A percentile compares a stretch with the other conserved stretches of the same genome.
Evolutionary conservation across 2,797 vertebrate species (phyloP).

Genomic region (Clarias pachynema): DNA sequence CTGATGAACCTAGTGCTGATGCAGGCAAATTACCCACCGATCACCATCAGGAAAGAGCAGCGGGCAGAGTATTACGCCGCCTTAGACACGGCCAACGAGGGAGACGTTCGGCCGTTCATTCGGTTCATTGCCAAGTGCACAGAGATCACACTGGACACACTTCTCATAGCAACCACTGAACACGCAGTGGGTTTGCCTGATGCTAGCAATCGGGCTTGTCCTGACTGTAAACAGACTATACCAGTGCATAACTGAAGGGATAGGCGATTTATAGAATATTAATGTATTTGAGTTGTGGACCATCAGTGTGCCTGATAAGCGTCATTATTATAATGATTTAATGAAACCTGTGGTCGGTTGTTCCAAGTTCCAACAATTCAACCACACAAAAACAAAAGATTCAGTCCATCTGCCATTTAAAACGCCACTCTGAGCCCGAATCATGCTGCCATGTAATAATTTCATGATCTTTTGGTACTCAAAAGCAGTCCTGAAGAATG

Average conservation of each 20-base stretch:
- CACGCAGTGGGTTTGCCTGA: conserved; percentile 88
- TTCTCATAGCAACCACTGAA: conserved; percentile 91
- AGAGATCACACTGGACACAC: conserved; percentile 91
- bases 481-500: neutral
- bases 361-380: neutral
- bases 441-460: conserved; percentile 2
- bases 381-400: neutral
- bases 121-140: conserved; percentile 95
- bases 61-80: conserved; percentile 88
- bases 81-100: conserved; percentile 92
- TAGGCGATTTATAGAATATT: neutral
- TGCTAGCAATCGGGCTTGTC: conserved; percentile 70
- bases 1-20: conserved; percentile 96
- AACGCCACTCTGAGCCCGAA: neutral
- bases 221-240: conserved; percentile 85
- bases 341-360: neutral
- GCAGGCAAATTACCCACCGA: conserved; percentile 93
- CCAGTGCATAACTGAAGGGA: conserved; percentile 79
- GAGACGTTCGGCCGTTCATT: conserved; percentile 93
- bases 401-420: neutral
- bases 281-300: neutral
- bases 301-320: neutral
- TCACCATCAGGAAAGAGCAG: conserved; percentile 95
- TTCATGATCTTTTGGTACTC: neutral
- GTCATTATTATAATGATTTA: neutral